These are phyloP conservation scores for Colletes collaris DNA, from an alignment of 2,888 invertebrate genomes.

Conservation along the genomic window DNA sequence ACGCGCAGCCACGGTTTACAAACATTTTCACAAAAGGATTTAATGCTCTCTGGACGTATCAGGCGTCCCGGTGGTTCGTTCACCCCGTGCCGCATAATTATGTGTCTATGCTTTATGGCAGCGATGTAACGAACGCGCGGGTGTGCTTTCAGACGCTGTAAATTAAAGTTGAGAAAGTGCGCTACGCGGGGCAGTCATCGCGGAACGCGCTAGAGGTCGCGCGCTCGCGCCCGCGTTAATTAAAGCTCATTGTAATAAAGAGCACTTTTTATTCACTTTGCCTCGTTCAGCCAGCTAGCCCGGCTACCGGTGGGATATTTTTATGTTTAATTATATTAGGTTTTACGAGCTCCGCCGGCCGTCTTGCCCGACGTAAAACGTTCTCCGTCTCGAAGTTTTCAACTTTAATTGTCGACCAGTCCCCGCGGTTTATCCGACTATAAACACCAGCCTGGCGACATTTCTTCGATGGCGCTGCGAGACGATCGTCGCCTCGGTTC, in stretches of 20 bases:
- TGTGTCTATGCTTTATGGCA: conserved; percentile 72
- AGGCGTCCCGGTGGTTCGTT: conserved; percentile 62
- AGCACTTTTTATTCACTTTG: conserved; percentile 77
- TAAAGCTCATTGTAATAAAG: conserved; percentile 81
- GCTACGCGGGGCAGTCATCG: conserved; percentile 74
- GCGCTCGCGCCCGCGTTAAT: conserved; percentile 70
- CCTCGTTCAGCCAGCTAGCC: conserved; percentile 68
- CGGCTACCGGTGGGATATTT: conserved; percentile 70
- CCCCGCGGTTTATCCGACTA: conserved; percentile 65
- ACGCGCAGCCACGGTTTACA: not conserved
- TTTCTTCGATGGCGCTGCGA: conserved; percentile 17
- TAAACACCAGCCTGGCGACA: conserved; percentile 50
- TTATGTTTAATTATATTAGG: conserved; percentile 78
- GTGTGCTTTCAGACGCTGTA: conserved; percentile 74
- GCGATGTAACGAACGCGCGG: conserved; percentile 69
- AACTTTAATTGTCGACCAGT: conserved; percentile 73
- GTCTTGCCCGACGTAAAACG: conserved; percentile 64
- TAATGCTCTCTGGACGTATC: conserved; percentile 64
- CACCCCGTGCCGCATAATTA: conserved; percentile 70
- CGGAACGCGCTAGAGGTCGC: conserved; percentile 53
- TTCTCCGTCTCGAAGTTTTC: conserved; percentile 60
- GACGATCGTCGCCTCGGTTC: too few species aligned
- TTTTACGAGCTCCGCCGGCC: conserved; percentile 70
- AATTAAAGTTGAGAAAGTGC: conserved; percentile 78
- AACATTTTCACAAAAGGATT: conserved; percentile 53